These are phyloP conservation scores for Balearica regulorum DNA, from an alignment of 2,797 vertebrate genomes.

Conservation along the genomic window DNA sequence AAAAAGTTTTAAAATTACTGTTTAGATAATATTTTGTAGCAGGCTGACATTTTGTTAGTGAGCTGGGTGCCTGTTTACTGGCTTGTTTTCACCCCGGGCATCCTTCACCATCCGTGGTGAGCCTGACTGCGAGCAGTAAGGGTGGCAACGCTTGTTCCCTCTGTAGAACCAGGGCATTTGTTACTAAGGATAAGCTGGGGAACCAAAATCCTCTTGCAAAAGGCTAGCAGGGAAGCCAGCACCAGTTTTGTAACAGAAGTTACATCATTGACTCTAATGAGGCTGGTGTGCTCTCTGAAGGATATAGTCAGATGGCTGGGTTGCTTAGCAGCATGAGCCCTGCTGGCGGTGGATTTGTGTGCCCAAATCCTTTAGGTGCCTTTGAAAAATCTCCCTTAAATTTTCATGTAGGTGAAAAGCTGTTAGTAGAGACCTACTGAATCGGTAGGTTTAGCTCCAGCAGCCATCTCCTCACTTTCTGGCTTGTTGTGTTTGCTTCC, in stretches of 20 bases:
- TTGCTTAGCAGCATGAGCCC: not conserved
- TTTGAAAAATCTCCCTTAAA: not conserved
- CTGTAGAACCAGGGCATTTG: not conserved
- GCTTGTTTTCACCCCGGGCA: not conserved
- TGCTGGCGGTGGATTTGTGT: not conserved
- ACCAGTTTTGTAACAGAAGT: not conserved
- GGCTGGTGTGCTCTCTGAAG: not conserved
- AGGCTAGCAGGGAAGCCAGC: not conserved
- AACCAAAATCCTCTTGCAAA: not conserved
- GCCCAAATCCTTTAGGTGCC: not conserved
- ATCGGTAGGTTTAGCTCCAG: not conserved
- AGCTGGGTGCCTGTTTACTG: not conserved
- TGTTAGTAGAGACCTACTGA: not conserved
- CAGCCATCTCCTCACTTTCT: not conserved
- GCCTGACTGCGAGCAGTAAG: not conserved
- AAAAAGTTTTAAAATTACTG: rapidly evolving
- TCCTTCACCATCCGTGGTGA: not conserved
- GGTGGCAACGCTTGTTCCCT: not conserved
- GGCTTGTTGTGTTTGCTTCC: not conserved
- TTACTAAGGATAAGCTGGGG: not conserved
- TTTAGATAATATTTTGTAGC: not conserved
- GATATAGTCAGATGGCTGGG: not conserved
- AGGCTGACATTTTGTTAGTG: not conserved
- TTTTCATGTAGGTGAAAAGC: not conserved
- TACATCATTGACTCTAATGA: not conserved